Evolutionary conservation across 30 jellyfish, hydroid and myxozoan genomes (phyloP).

Genomic region (Turritopsis dohrnii): DNA sequence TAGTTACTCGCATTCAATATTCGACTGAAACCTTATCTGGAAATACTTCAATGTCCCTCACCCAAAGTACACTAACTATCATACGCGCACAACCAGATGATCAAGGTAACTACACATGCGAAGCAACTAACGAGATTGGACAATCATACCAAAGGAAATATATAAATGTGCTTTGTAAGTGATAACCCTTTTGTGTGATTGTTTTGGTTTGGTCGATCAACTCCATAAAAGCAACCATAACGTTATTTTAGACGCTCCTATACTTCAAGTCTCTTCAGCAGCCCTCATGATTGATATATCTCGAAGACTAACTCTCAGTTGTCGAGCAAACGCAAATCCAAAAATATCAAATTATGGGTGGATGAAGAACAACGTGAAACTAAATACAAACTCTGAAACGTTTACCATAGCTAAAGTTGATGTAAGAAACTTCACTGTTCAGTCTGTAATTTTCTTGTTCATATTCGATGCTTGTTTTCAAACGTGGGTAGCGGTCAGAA

Average conservation of each 20-base stretch:
- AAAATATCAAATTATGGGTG: neutral
- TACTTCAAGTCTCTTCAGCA: neutral
- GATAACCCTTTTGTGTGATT: neutral
- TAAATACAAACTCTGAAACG: neutral
- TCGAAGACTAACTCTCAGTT: constrained; percentile 3
- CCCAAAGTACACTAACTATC: constrained; percentile 23
- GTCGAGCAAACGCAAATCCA: constrained; percentile 29
- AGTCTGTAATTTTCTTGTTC: too few relatives aligned
- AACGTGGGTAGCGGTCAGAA: too few relatives aligned
- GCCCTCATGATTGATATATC: neutral
- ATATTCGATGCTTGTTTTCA: too few relatives aligned
- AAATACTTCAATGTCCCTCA: neutral
- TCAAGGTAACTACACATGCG: constrained; percentile 25
- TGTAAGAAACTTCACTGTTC: neutral
- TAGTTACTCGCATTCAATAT: neutral
- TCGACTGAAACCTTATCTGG: neutral
- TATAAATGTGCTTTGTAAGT: constrained; percentile 25
- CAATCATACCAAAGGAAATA: constrained; percentile 9
- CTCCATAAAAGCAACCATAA: neutral
- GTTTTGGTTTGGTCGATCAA: neutral
- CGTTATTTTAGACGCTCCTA: constrained; percentile 19
- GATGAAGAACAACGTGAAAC: neutral
- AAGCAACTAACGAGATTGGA: constrained; percentile 8
- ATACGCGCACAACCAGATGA: neutral
- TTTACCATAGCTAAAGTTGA: neutral